Evolutionary conservation across 2,113 vertebrate species (phyloP), one percentile per base, ranked within the genome.

Genomic region (Sinocyclocheilus maitianheensis): DNA sequence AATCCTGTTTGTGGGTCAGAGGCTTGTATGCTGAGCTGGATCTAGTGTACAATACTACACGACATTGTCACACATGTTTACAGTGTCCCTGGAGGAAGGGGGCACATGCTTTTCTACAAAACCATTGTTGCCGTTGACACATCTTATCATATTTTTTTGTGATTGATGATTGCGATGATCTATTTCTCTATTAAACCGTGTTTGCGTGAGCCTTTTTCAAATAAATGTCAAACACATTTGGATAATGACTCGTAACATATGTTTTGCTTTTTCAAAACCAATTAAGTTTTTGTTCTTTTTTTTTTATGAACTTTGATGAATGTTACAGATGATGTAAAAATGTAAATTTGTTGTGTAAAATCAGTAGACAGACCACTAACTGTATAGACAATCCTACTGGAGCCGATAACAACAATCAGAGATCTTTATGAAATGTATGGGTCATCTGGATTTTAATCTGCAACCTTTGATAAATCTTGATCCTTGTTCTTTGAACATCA

Each of bases 181-280:
- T 79, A 81, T 93, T 51, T 91, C 81, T 88, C 89, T 84, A 82
- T 87, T 55, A 84, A 87, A 93, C 77, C 91, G 84, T 46, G 43
- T 88, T 86, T 86, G 84, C 84, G 88, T 46, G 72, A 67, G 91
- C 26, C 72, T 92, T 96, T 95, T 95, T 93, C 90, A 94, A 96
- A 95, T 90, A 93, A 96, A 95, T 90, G 90, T 92, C 46, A 85
- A 85, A 60, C 89, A 85, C 88, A 92, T 91, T 92, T 92, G 85
- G 85, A 26, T 63, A 86, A 55, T 12, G 16, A 5, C 48, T n/a
- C 20, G n/a, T 46, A 86, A 34, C 30, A 34, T 87, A 22, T 34
- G 37, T 87, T 88, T 67, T 43, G 74, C 71, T 89, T 88, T 46
- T 78, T 24, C 1, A 60, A 34, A 40, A 30, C 2, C 24, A 30